Evolutionary conservation across 1,140 invertebrate genomes (phyloP), one percentile per base, ranked within the genome.

Genomic region (Popillia japonica): DNA sequence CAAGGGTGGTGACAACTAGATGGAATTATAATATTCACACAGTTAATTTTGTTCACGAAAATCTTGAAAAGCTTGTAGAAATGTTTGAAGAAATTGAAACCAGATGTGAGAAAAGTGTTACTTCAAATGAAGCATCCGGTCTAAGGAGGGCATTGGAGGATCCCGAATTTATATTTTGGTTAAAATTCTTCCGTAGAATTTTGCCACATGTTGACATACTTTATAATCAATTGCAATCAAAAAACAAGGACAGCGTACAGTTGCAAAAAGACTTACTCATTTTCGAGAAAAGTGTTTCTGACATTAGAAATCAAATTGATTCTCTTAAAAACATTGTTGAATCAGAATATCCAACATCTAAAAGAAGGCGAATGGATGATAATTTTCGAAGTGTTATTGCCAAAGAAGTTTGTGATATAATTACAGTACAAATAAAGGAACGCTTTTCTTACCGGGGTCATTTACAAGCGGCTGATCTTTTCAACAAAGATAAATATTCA

Each of bases 321-420:
- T 20, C 27, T 20, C 76, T 72, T 41, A 11, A 22, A 74, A n/a
- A 44, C 3, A 41, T 0, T 44, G 17, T 42, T 34, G 34, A 68
- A 68, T 6, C 9, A 68, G 11, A 7, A 17, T 68, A 14, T 68
- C 11, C 22, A 27, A 17, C 48, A 20, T 0, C 6, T 17, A 64
- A 64, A 22, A 64, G 61, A 22, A 23, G 22, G 3, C 17, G 61
- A 11, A 23, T 22, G 2, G 27, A 42, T 55, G 44, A 78, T n/a
- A 40, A 74, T 23, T 40, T 44, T 48, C 10, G 20, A 27, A 11
- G 27, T 11, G 76, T 22, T 42, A 48, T 72, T 34, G 78, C 79
- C 8, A 72, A 73, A 64, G 79, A 81, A 78, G 78, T 82, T n/a
- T 82, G 80, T 73, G 80, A 82, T 78, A 72, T 78, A 17, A 82